Evolutionary conservation across 2,888 invertebrate genomes (phyloP).

Genomic region (Criorhina ranunculi): DNA sequence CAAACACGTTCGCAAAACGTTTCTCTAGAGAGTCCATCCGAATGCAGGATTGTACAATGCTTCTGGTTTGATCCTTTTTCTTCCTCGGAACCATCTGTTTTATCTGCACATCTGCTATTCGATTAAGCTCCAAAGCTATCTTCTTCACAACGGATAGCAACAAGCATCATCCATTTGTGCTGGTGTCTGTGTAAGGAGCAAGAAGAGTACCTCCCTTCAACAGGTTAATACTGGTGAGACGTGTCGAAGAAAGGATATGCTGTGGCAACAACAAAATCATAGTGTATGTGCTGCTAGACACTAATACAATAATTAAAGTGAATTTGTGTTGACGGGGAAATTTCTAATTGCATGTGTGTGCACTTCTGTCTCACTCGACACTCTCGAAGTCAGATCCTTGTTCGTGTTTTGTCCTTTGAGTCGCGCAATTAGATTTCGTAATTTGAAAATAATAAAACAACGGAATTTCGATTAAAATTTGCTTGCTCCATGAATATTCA

Average conservation of each 20-base stretch:
- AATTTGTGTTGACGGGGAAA: constrained; percentile 47
- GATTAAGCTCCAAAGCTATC: constrained; percentile 18
- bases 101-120: constrained; percentile 34
- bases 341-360: too few species aligned
- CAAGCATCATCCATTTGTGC: constrained; percentile 23
- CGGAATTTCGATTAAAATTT: constrained; percentile 59
- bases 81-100: constrained; percentile 12
- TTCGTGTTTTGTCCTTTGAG: not conserved
- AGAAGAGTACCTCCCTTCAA: constrained; percentile 21
- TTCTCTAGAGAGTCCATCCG: constrained; percentile 10
- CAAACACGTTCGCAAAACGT: constrained; percentile 59
- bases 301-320: constrained; percentile 49
- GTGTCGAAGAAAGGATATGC: constrained; percentile 24
- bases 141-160: constrained; percentile 7
- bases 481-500: constrained; percentile 68
- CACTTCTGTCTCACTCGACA: not conserved
- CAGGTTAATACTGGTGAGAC: constrained; percentile 39
- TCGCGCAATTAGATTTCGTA: constrained; percentile 44
- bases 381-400: not conserved
- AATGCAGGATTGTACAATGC: constrained; percentile 18
- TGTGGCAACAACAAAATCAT: constrained; percentile 34
- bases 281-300: not conserved
- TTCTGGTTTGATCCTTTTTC: constrained; percentile 7
- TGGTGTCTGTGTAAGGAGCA: not conserved
- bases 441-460: constrained; percentile 59